These are phyloP conservation scores for Girardia tigrina DNA, from an alignment of 2,888 invertebrate genomes.

Conservation along the genomic window DNA sequence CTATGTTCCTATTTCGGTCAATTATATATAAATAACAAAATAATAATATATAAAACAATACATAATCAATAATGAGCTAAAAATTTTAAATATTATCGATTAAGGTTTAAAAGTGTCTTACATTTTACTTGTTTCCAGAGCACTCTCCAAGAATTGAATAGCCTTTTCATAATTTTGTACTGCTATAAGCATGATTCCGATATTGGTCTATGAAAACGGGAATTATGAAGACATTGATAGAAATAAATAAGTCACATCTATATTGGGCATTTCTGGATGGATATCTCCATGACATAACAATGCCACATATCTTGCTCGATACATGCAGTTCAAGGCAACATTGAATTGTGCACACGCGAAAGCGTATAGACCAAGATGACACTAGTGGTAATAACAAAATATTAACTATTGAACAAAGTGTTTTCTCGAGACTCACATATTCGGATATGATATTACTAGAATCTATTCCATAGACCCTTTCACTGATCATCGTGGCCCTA, in stretches of 20 bases:
- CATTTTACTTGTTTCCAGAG: constrained; percentile 69
- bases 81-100: too few species aligned
- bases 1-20: too few species aligned
- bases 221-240: neutral
- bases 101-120: too few species aligned
- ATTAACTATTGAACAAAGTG: too few species aligned
- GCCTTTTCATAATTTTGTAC: constrained; percentile 92
- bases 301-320: constrained; percentile 83
- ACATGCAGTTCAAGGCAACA: constrained; percentile 78
- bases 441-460: constrained; percentile 94
- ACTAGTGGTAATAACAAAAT: too few species aligned
- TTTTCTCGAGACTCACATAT: constrained; percentile 74
- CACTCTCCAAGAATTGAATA: constrained; percentile 81
- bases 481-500: constrained; percentile 94
- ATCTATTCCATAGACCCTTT: constrained; percentile 89
- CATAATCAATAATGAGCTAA: too few species aligned
- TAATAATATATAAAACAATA: too few species aligned
- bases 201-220: constrained; percentile 66
- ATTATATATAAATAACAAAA: too few species aligned
- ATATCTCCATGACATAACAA: constrained; percentile 84
- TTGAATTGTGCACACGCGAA: constrained; percentile 94
- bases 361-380: constrained; percentile 85
- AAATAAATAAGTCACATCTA: constrained; percentile 61
- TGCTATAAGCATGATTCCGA: constrained; percentile 88
- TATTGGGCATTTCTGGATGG: constrained; percentile 89